phyloP scores from a whole-genome alignment of 1,140 invertebrate genomes.

The Drosophila teissieri region DNA sequence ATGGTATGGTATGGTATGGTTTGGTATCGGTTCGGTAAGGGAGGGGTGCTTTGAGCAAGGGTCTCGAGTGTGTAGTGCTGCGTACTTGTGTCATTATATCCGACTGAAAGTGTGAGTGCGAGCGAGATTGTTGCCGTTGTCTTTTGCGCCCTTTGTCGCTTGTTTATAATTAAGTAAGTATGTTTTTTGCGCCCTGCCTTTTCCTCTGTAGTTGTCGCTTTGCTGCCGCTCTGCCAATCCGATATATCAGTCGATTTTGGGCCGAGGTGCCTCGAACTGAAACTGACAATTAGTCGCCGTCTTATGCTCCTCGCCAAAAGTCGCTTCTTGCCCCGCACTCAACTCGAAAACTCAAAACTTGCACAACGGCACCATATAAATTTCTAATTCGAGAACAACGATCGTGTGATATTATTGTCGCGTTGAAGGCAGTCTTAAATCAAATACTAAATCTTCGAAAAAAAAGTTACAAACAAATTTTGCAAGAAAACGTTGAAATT shows the following conservation, averaged over 20 bases:
- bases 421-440: too few relatives aligned
- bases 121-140: constrained; percentile 62
- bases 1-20: background rate
- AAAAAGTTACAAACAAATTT: background rate
- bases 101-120: constrained; percentile 34
- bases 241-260: constrained; percentile 65
- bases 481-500: constrained; percentile 3
- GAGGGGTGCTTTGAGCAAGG: constrained; percentile 45
- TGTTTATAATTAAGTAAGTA: constrained; percentile 82
- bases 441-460: background rate
- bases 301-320: constrained; percentile 83
- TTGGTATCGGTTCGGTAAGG: constrained; percentile 7
- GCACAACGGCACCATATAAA: constrained; percentile 35
- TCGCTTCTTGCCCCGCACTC: constrained; percentile 63
- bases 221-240: constrained; percentile 56
- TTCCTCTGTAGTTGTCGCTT: constrained; percentile 78
- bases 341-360: constrained; percentile 38
- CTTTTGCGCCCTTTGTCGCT: constrained; percentile 83
- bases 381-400: constrained; percentile 9
- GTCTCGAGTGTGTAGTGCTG: constrained; percentile 57
- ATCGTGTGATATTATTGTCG: constrained; percentile 13
- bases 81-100: constrained; percentile 71
- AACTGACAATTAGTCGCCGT: constrained; percentile 83
- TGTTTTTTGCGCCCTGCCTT: constrained; percentile 48
- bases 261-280: constrained; percentile 66